These are phyloP conservation scores for Spodoptera exigua DNA, from an alignment of 2,888 invertebrate species.

Conservation along the genomic window DNA sequence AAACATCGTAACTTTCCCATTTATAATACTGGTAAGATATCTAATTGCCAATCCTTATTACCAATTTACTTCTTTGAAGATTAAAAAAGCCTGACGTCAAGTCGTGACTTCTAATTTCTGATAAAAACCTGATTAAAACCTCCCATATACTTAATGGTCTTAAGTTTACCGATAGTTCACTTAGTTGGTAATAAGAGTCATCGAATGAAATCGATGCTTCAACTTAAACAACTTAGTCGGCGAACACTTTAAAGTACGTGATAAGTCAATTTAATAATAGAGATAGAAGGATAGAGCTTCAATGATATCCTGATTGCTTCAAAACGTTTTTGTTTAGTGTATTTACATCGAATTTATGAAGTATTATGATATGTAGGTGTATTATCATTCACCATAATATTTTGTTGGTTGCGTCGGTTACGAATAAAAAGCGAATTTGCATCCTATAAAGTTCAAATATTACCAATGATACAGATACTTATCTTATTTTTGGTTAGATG, in stretches of 20 bases:
- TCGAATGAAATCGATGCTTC: slow-evolving; percentile 29
- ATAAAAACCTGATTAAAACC: background rate
- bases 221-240: slow-evolving; percentile 29
- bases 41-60: no score
- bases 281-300: background rate
- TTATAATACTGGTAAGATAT: no score
- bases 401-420: no score
- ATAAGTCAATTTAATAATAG: slow-evolving; percentile 10
- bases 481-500: no score
- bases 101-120: background rate
- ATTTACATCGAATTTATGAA: background rate
- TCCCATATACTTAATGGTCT: slow-evolving; percentile 6
- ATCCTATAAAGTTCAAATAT: no score
- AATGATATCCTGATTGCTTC: background rate
- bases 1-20: no score
- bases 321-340: background rate
- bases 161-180: slow-evolving; percentile 17
- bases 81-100: no score
- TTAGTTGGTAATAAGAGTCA: slow-evolving; percentile 32
- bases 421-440: no score
- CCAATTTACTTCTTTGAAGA: no score
- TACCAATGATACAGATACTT: no score
- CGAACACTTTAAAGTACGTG: slow-evolving; percentile 14
- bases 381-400: no score
- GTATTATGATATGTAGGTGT: no score